phyloP scores from a whole-genome alignment of 2,888 invertebrate genomes.

The Rotaria macrura region DNA sequence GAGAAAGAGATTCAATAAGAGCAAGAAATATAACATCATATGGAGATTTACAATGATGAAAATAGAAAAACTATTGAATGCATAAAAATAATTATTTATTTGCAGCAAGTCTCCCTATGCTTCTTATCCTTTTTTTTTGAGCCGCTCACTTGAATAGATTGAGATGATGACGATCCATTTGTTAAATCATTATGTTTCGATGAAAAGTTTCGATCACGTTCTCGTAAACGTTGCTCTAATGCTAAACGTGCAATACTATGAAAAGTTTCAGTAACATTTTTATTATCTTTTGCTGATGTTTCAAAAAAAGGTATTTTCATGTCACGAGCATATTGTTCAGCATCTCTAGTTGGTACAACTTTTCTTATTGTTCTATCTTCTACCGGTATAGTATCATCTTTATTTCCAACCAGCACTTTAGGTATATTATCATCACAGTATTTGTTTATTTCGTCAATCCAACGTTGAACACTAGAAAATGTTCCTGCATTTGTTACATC shows the following conservation, averaged over 20 bases:
- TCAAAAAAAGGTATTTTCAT: slow-evolving; percentile 94
- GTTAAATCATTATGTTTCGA: not conserved
- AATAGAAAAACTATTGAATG: not conserved
- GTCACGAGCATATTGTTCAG: slow-evolving; percentile 86
- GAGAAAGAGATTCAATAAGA: not conserved
- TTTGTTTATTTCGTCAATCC: slow-evolving; percentile 97
- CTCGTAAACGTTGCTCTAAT: not conserved
- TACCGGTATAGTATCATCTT: slow-evolving; percentile 46
- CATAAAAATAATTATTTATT: not conserved
- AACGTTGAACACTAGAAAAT: slow-evolving; percentile 94
- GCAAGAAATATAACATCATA: no score
- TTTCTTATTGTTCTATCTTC: slow-evolving; percentile 54
- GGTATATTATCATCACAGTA: slow-evolving; percentile 92
- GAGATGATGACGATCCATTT: not conserved
- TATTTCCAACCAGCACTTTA: slow-evolving; percentile 46
- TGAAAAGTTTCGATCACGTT: not conserved
- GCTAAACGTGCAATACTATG: not conserved
- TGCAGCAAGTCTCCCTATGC: not conserved
- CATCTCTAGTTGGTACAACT: slow-evolving; percentile 91
- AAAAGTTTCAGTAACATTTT: slow-evolving; percentile 89
- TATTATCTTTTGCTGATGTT: slow-evolving; percentile 96
- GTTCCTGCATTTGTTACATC: slow-evolving; percentile 93
- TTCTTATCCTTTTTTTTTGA: not conserved
- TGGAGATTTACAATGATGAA: not conserved
- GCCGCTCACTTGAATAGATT: not conserved